These are phyloP conservation scores for Sthenelais limicola DNA, from an alignment of 2,888 invertebrate genomes.

Conservation along the genomic window DNA sequence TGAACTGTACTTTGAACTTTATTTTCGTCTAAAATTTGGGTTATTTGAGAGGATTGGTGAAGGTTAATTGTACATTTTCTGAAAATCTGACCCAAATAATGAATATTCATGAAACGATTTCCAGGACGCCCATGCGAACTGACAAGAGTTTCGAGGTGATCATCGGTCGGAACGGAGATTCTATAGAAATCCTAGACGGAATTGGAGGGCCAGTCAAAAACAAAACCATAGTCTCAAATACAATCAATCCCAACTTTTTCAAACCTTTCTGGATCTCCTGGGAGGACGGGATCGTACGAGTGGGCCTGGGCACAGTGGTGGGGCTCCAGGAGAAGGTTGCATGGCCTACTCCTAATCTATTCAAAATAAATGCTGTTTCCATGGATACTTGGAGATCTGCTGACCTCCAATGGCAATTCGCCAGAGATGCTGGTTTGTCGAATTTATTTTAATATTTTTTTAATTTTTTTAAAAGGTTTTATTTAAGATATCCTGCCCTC, in stretches of 20 bases:
- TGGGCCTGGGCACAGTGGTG: not conserved
- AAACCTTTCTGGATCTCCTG: slow-evolving; percentile 13
- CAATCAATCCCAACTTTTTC: not conserved
- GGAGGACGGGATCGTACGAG: not conserved
- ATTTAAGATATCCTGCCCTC: too few relatives aligned
- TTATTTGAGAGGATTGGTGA: too few relatives aligned
- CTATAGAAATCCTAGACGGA: not conserved
- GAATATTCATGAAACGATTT: not conserved
- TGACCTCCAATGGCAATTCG: not conserved
- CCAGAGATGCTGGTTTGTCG: not conserved
- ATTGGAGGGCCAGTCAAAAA: not conserved
- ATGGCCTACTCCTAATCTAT: not conserved
- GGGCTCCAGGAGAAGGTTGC: slow-evolving; percentile 3
- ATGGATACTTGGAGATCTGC: not conserved
- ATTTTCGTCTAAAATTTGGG: too few relatives aligned
- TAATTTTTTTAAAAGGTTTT: too few relatives aligned
- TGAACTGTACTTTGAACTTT: too few relatives aligned
- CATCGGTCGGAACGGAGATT: not conserved
- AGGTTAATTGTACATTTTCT: not conserved
- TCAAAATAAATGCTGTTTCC: not conserved
- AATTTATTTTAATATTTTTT: too few relatives aligned
- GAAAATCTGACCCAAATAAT: not conserved
- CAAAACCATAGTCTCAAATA: not conserved
- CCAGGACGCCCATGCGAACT: slow-evolving; percentile 1
- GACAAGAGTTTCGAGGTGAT: not conserved